phyloP scores from a whole-genome alignment of 2,797 vertebrate species.

The Cryptoblepharus egeriae region DNA sequence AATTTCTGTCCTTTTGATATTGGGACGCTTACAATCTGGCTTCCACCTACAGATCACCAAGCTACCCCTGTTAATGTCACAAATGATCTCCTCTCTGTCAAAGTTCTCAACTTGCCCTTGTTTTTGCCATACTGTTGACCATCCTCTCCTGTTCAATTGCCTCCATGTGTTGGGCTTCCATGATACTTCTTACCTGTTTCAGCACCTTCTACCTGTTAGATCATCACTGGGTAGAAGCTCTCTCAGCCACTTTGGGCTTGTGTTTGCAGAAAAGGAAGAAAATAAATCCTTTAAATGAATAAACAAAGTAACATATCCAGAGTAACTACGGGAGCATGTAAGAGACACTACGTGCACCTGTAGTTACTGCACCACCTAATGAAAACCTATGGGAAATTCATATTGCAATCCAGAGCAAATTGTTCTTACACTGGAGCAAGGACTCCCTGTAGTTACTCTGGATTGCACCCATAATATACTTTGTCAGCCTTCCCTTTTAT shows the following conservation, averaged over 20 bases:
- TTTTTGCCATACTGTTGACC: not conserved
- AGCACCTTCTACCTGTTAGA: not conserved
- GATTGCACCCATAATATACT: not conserved
- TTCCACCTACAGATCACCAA: not conserved
- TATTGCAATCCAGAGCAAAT: too few relatives aligned
- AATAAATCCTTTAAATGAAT: too few relatives aligned
- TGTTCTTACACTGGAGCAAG: too few relatives aligned
- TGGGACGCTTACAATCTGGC: not conserved
- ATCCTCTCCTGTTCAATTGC: not conserved
- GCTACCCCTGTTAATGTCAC: not conserved
- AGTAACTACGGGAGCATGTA: too few relatives aligned
- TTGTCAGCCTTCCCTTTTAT: not conserved
- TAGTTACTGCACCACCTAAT: too few relatives aligned
- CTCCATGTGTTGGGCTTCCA: not conserved
- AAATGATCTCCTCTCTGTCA: not conserved
- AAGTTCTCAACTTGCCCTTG: not conserved
- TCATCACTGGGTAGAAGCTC: not conserved
- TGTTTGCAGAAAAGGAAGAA: constrained; percentile 1
- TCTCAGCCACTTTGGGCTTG: not conserved
- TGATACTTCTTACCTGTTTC: not conserved
- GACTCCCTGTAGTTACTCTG: too few relatives aligned
- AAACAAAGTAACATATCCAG: too few relatives aligned
- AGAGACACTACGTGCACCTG: too few relatives aligned
- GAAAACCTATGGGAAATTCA: too few relatives aligned
- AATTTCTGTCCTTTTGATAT: not conserved